Evolutionary conservation across 1,140 invertebrate genomes (phyloP).

Genomic region (Drosophila pectinifera): DNA sequence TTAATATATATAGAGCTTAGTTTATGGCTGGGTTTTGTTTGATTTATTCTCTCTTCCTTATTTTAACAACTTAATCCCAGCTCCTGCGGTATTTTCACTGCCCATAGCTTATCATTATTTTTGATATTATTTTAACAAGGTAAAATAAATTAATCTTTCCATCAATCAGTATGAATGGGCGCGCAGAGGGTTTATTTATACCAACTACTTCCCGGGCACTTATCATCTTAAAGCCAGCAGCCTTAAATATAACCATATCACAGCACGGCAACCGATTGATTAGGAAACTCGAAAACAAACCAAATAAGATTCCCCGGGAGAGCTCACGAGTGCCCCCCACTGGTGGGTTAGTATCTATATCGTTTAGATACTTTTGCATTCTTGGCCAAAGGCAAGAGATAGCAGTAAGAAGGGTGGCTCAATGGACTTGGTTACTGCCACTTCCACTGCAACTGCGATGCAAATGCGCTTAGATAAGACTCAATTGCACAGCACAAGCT

Average conservation of each 20-base stretch:
- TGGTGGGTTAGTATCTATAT: conserved; percentile 7
- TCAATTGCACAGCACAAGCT: conserved; percentile 58
- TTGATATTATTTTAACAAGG: conserved; percentile 13
- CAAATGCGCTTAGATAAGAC: conserved; percentile 57
- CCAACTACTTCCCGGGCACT: not conserved
- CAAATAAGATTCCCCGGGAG: conserved; percentile 1
- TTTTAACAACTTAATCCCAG: not conserved
- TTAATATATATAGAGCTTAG: not conserved
- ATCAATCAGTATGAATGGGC: conserved; percentile 10
- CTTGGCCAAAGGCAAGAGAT: not conserved
- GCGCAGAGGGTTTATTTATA: conserved; percentile 14
- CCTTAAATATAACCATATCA: conserved; percentile 20
- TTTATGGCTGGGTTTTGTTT: not conserved
- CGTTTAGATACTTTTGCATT: not conserved
- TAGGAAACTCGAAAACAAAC: not conserved
- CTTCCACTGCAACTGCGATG: conserved; percentile 28
- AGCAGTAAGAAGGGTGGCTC: not conserved
- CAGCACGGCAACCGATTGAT: conserved; percentile 29
- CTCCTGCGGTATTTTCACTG: conserved; percentile 8
- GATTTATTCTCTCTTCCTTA: not conserved
- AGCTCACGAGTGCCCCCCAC: conserved; percentile 16
- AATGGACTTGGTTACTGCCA: not conserved
- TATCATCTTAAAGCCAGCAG: conserved; percentile 5
- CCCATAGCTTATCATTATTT: conserved; percentile 10
- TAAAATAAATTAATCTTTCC: conserved; percentile 12